Conservation (phyloP, 2,113 vertebrate genomes). For the Cyanocitta stelleri region DNA sequence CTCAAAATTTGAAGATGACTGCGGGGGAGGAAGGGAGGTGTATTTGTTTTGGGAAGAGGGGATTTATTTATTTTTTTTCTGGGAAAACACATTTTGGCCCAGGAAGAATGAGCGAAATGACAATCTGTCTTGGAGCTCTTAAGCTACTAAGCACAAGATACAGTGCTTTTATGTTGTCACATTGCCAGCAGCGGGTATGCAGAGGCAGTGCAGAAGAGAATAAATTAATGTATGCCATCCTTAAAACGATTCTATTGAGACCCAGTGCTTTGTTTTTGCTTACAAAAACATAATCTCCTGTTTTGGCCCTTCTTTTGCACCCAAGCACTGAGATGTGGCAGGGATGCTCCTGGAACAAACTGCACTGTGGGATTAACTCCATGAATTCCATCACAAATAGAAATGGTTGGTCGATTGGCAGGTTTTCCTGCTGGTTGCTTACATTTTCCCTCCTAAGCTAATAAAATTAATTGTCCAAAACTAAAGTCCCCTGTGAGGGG, state of each 20-base stretch:
- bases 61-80: neutral
- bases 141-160: conserved; percentile 11
- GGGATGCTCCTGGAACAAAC: neutral
- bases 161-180: neutral
- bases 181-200: neutral
- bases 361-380: neutral
- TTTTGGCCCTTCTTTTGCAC: neutral
- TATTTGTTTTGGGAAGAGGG: conserved; percentile 1
- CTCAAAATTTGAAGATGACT: neutral
- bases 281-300: neutral
- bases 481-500: neutral
- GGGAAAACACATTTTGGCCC: conserved; percentile 1
- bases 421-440: neutral
- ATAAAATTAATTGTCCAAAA: conserved; percentile 45
- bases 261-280: neutral
- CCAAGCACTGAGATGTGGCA: neutral
- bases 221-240: neutral
- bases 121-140: conserved; percentile 31
- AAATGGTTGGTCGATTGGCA: neutral
- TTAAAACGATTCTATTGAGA: neutral
- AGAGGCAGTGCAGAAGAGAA: neutral
- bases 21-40: neutral
- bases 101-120: conserved; percentile 9
- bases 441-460: neutral
- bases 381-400: neutral